phyloP scores from a whole-genome alignment of 2,113 vertebrate species.

The Rhynchomys soricoides region DNA sequence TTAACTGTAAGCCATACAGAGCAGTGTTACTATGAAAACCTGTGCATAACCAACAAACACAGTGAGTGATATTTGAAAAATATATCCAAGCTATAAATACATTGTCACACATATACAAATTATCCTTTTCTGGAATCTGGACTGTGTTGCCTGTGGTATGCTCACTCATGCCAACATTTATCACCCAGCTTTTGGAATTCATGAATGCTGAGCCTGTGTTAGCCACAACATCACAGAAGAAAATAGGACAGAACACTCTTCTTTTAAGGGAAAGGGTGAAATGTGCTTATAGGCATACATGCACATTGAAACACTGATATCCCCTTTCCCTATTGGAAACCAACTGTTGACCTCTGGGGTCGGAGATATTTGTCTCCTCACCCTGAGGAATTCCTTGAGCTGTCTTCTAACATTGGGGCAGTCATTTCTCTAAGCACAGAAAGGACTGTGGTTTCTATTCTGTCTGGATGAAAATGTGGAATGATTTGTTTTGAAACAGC shows the following conservation, averaged over 20 bases:
- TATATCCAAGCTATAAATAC: neutral
- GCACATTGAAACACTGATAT: neutral
- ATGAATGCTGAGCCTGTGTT: neutral
- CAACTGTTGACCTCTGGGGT: neutral
- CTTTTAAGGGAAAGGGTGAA: neutral
- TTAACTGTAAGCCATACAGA: neutral
- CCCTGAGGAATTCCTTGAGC: neutral
- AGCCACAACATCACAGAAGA: neutral
- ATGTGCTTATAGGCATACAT: neutral
- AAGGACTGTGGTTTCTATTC: rapidly evolving
- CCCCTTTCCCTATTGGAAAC: neutral
- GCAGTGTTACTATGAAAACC: neutral
- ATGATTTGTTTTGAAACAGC: neutral
- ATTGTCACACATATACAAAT: neutral
- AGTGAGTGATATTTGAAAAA: neutral
- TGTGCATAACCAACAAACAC: neutral
- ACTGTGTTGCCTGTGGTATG: neutral
- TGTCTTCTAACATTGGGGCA: neutral
- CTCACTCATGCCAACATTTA: neutral
- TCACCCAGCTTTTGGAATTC: neutral
- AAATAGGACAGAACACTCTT: neutral
- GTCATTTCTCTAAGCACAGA: neutral
- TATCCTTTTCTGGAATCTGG: neutral
- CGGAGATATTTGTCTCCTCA: neutral
- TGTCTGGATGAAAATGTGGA: neutral